These are phyloP conservation scores for Nannospalax galili DNA, from an alignment of 2,113 vertebrate species.

Conservation along the genomic window DNA sequence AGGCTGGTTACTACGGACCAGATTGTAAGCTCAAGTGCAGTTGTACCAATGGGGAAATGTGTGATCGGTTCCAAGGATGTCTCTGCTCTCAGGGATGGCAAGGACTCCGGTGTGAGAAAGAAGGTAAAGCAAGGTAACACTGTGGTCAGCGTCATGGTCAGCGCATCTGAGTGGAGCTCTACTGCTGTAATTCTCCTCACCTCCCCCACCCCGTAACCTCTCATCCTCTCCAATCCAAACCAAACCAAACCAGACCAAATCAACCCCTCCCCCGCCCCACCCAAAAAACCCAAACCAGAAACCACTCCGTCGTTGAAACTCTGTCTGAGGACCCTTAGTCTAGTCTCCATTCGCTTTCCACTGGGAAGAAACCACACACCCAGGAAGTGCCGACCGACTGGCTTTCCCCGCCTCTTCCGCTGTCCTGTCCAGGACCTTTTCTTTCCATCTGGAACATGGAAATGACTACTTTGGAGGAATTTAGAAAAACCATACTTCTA, in stretches of 20 bases:
- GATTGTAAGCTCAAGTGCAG: constrained; percentile 90
- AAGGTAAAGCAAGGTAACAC: constrained; percentile 91
- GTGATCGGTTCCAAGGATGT: constrained; percentile 91
- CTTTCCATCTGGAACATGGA: neutral
- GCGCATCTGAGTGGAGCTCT: constrained; percentile 1
- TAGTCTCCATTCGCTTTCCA: neutral
- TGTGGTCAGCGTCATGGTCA: constrained; percentile 71
- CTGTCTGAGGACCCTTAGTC: neutral
- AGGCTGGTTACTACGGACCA: constrained; percentile 88
- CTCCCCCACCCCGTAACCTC: neutral
- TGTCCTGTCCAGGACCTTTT: neutral
- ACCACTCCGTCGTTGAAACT: too few species aligned
- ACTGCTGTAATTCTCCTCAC: neutral
- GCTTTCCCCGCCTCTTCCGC: neutral
- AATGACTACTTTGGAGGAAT: neutral
- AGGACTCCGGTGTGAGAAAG: constrained; percentile 90
- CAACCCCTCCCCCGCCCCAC: too few species aligned
- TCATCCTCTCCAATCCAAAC: neutral
- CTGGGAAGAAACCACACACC: neutral
- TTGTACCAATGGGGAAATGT: constrained; percentile 86
- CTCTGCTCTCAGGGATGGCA: constrained; percentile 87
- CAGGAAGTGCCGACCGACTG: neutral
- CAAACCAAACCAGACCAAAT: neutral
- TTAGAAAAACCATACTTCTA: neutral
- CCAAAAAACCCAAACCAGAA: too few species aligned